Evolutionary conservation across 2,888 invertebrate genomes (phyloP).

Genomic region (Agriopis aurantiaria): DNA sequence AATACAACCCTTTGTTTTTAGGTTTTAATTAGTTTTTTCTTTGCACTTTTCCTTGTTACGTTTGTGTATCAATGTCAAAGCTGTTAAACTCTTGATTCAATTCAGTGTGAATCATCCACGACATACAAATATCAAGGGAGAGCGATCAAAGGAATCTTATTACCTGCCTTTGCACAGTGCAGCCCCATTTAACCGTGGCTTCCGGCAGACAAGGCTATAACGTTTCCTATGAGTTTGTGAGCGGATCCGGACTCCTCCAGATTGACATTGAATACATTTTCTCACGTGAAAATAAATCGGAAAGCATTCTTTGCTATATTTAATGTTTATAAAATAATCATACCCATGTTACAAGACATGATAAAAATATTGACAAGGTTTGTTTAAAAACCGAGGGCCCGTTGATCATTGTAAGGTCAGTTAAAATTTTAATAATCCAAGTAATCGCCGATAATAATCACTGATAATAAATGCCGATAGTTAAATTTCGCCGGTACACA

Average conservation of each 20-base stretch:
- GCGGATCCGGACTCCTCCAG: not conserved
- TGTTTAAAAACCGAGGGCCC: not conserved
- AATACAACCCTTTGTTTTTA: too few species aligned
- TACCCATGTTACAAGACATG: too few species aligned
- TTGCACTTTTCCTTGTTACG: too few species aligned
- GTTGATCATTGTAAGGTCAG: too few species aligned
- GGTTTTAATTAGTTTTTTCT: too few species aligned
- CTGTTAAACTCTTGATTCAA: too few species aligned
- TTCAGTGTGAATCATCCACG: constrained; percentile 25
- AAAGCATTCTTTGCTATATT: too few species aligned
- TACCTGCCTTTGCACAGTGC: constrained; percentile 4
- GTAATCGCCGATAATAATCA: too few species aligned
- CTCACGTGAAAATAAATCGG: not conserved
- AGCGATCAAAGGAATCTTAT: constrained; percentile 52
- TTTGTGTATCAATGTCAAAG: too few species aligned
- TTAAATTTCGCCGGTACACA: too few species aligned
- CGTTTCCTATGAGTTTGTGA: constrained; percentile 5
- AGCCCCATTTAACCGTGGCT: constrained; percentile 24
- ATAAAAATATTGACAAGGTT: not conserved
- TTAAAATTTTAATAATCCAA: not conserved
- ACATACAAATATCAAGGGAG: constrained; percentile 39
- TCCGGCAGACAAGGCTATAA: constrained; percentile 20
- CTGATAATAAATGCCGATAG: too few species aligned
- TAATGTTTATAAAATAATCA: too few species aligned
- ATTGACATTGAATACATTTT: constrained; percentile 1